phyloP scores from a whole-genome alignment of 2,113 vertebrate species.

The Gymnogyps californianus region DNA sequence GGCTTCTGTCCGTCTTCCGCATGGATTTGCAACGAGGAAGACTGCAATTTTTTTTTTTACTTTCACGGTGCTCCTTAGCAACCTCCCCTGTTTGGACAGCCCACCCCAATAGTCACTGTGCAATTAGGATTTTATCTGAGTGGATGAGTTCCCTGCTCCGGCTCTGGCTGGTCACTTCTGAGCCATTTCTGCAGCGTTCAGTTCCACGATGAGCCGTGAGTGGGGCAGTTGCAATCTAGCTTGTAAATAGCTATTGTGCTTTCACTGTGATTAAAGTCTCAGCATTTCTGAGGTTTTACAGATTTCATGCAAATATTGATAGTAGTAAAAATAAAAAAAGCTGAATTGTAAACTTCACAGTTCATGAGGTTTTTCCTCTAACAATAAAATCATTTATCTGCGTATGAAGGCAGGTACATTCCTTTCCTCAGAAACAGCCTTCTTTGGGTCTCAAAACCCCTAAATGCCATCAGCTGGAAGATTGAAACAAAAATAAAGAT shows the following conservation, averaged over 20 bases:
- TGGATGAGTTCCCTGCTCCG: background rate
- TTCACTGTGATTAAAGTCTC: background rate
- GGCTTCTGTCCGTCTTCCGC: background rate
- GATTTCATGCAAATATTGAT: background rate
- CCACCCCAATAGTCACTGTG: background rate
- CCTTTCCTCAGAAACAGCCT: background rate
- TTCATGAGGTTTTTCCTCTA: background rate
- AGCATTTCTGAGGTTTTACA: background rate
- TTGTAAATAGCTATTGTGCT: background rate
- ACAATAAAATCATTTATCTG: background rate
- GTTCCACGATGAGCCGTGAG: accelerated
- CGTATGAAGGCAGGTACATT: background rate
- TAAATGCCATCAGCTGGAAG: background rate
- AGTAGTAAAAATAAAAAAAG: background rate
- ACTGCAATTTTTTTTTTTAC: background rate
- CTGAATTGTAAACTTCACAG: background rate
- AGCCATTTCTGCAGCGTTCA: background rate
- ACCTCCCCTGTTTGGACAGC: background rate
- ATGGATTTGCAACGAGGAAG: background rate
- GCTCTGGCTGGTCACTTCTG: background rate
- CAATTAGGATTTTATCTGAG: background rate
- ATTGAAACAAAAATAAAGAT: background rate
- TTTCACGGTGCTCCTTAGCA: background rate
- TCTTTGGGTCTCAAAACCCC: background rate
- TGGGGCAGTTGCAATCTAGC: background rate